Evolutionary conservation across 2,888 invertebrate genomes (phyloP), one percentile per base, ranked within the genome.

Genomic region (Rhingia campestris): DNA sequence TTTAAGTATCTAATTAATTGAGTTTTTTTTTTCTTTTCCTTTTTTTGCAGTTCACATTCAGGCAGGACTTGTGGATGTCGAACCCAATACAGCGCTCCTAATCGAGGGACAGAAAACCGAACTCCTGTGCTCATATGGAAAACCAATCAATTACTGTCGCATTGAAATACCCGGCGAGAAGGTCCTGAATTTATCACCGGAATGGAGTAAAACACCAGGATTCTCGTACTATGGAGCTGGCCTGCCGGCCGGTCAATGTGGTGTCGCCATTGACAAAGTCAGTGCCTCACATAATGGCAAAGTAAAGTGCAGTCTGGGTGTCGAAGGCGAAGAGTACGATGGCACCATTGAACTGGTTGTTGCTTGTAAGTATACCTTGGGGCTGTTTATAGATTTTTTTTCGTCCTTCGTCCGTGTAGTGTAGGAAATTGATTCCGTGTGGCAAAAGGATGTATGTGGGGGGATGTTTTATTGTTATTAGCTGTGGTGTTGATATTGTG

Each of bases 241-340:
- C 4, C 87, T 93, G 7, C 90, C 92, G 88, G 89, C 91, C 1
- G 96, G 96, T 0, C 94, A 96, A 86, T 96, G 96, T 87, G 96
- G 96, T 2, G 94, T 95, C 4, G 92, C 91, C 73, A 94, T 96
- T 81, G 92, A 93, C 77, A 92, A 92, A 72, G 93, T 95, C 12
- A 92, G 92, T 80, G 94, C 95, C 59, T 92, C 92, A 53, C 93
- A 95, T 91, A 95, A 96, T 89, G 96, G 96, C 0, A 92, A 93
- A 86, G 93, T 96, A 86, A 93, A 93, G 59, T 96, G 96, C 89
- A 92, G 92, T 41, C 89, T 96, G 67, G 95, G 94, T 0, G 92
- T 94, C 0, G 91, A 91, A 76, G 92, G 92, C 0, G 94, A 93
- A 39, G 96, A 96, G 88, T 90, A 93, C 0, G 90, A 91, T 0